Base-by-base conservation (phyloP, 2,888 invertebrate species). In the Prosapia bicincta region DNA sequence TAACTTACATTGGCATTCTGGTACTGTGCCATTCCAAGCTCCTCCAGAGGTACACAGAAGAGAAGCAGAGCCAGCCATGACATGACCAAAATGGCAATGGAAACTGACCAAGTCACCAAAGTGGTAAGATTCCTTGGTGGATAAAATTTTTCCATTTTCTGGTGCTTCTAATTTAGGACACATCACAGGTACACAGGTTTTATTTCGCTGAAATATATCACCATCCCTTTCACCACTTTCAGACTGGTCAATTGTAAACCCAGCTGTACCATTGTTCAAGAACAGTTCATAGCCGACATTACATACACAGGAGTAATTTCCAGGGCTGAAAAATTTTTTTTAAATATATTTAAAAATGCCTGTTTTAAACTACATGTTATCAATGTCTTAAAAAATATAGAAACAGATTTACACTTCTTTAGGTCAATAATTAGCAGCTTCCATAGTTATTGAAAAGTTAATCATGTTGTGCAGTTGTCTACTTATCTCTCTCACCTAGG, bases 111-210 rank as follows among this genome's bases (percentile, higher is more conserved):
- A 88, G 84, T 97, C 97, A 0, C 96, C 95, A 83, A 95, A 97
- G 83, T 97, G 95, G 83, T 93, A 96, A 82, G 92, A 88, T 74
- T 88, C 88, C 86, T 89, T 78, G 0, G 95, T 95, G 0, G 95
- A 92, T 9, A 97, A 84, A 28, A 96, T 86, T 81, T 93, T 89
- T 75, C 96, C 97, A 84, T 96, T 96, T 84, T 95, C 95, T 0
- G 96, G 96, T 2, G 92, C 87, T 30, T 87, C 84, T 65, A 96
- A 84, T 1, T 88, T 84, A 5, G 96, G 94, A 80, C 97, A 97
- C 94, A 96, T 95, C 1, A 96, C 89, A 0, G 96, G 95, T 13
- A 98, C 97, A 85, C 98, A 98, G 30, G 97, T 95, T 86, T 98
- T 98, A 84, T 98, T 97, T 81, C 92, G 89, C 83, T 95, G 93